Base-by-base conservation (phyloP, 2,797 vertebrate genomes). In the Crax fasciolata region DNA sequence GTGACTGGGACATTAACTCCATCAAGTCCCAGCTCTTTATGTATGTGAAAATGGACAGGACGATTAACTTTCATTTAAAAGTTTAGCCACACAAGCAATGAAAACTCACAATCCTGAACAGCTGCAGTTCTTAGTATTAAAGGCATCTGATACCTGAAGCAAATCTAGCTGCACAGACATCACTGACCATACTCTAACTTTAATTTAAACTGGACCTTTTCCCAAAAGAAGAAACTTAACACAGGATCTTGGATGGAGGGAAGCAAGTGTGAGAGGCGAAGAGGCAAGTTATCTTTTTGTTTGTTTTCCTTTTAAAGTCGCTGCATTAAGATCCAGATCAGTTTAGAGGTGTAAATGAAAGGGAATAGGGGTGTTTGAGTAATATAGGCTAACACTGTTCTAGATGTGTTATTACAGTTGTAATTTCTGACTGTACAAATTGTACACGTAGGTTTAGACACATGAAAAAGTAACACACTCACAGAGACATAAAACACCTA, bases 361-460 rank as follows among this genome's bases (percentile, higher is more conserved):
- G 30, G 87, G 89, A 32, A 84, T 24, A 70, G 49, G 94, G 92
- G 89, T 72, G 91, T 84, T 96, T 90, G 96, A 97, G 96, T 96
- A 97, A 97, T 96, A 96, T 97, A 97, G 95, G 96, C 95, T 97
- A 97, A 98, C 96, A 97, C 97, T 98, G 97, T 97, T 96, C 96
- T 98, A 97, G 95, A 97, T 94, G 97, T 96, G 91, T 96, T 97
- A 92, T 94, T 97, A 95, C 94, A 95, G 90, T 68, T 89, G 95
- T 96, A 93, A 95, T 96, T 96, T 96, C 85, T 93, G 86, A 89
- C 87, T 96, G 94, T 97, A 97, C 89, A 86, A 97, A 97, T 88
- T 96, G 96, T 94, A 95, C 90, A 93, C 39, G 87, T 94, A 95
- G 96, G 92, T 96, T 97, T 97, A 93, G 95, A 96, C 95, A 93